phyloP scores from a whole-genome alignment of 2,888 invertebrate species.

The Polydrusus tereticollis region DNA sequence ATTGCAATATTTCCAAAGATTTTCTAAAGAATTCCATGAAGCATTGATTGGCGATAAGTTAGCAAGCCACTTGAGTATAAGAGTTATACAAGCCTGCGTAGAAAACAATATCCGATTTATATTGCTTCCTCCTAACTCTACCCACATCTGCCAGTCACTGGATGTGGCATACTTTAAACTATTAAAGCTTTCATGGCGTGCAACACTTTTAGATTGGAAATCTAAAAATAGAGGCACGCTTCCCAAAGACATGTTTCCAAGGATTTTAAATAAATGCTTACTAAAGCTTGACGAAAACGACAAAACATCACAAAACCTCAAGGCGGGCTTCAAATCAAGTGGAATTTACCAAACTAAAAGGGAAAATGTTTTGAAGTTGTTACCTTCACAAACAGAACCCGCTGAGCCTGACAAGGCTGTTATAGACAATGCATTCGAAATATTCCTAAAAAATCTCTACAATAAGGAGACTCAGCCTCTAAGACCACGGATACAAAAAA shows the following conservation, averaged over 20 bases:
- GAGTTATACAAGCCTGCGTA: background rate
- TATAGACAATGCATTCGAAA: too few relatives aligned
- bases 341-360: background rate
- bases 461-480: background rate
- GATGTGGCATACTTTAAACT: slow-evolving; percentile 12
- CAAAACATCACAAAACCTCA: background rate
- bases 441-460: background rate
- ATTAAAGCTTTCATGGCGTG: slow-evolving; percentile 1
- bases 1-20: slow-evolving; percentile 1
- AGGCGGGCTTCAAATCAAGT: background rate
- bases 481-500: background rate
- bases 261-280: background rate
- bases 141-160: slow-evolving; percentile 7
- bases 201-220: background rate
- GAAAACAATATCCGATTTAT: slow-evolving; percentile 8
- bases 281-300: background rate
- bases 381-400: background rate
- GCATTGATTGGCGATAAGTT: background rate
- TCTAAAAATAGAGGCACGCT: background rate
- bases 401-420: background rate
- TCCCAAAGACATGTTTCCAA: slow-evolving; percentile 12
- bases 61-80: background rate
- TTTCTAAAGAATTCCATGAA: background rate
- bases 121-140: background rate
- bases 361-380: background rate